Base-by-base conservation (phyloP, 1,140 invertebrate species). In the Coboldia fuscipes region DNA sequence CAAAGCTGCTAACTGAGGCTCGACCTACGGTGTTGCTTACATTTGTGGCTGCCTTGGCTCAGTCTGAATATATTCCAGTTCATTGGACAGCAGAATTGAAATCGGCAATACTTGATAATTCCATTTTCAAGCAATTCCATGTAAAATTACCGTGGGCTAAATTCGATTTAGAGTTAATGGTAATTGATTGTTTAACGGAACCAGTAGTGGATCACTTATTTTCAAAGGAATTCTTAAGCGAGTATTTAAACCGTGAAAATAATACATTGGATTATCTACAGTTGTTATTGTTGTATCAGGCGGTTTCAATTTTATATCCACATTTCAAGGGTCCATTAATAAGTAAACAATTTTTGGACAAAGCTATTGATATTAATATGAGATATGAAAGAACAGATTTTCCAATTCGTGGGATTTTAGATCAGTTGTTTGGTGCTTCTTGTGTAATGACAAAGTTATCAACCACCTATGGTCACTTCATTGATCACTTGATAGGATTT, bases 261-360 rank as follows among this genome's bases (percentile, higher is more conserved):
- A 59, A 56, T 37, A 44, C 37, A 1, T 45, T 61, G 21, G 58
- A 66, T 42, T 57, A 58, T 39, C 43, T 65, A 15, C 56, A 62
- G 39, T 44, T 67, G 16, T 40, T 70, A 18, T 48, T 57, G 3
- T 45, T 75, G 4, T 50, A 66, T 42, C 63, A 72, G 48, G 57
- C 59, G n/a, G 55, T 72, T 2, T 55, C 50, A 33, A 45, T 56
- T 2, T 58, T 70, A 32, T 58, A 66, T 42, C 61, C 58, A 12
- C 42, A 56, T 18, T 62, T 65, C 37, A 29, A 39, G 18, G 50
- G 57, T 22, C 43, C 56, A 14, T 45, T 52, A 42, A 55, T 56
- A 4, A 41, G 48, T 9, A 38, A 48, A n/a, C 10, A 49, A 19
- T 30, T 46, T 15, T 30, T 58, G 8, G 34, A 43, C 13, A 33